Evolutionary conservation across 2,888 invertebrate genomes (phyloP), one percentile per base, ranked within the genome.

Genomic region (Elegia similella): DNA sequence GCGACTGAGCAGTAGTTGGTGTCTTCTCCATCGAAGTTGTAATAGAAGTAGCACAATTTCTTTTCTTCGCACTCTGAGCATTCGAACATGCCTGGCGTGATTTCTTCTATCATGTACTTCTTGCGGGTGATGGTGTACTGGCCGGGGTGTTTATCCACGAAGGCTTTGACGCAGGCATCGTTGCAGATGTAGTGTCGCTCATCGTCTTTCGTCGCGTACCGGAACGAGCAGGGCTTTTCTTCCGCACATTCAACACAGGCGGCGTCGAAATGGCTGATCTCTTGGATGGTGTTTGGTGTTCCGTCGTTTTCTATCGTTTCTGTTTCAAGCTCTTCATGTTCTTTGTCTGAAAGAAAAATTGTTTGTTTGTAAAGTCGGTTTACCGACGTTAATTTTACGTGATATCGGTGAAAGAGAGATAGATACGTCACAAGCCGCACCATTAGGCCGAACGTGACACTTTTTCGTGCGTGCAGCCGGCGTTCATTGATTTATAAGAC

Each of bases 1-100:
- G 78, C 76, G 32, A 92, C 75, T 52, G 94, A 94, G 56, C 94
- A 83, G 67, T 92, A 93, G 59, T 91, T 84, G 0, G 84, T 90
- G 57, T 90, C 86, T 57, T 86, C 86, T 0, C 85, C 90, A 43
- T 86, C 91, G 59, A 75, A 88, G 58, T 90, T 85, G 62, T 88
- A 88, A 66, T 86, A 88, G 64, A 91, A 91, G 59, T 84, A 91
- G 65, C 92, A 91, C 0, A 55, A 64, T 75, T 91, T 90, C 55
- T 68, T 75, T 65, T 88, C 88, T 65, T 88, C 88, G 62, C 92
- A 92, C 63, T 92, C 90, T 0, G 80, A 92, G 75, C 76, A 90
- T 32, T 66, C 80, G 61, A 82, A 58, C 0, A 60, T 30, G 63
- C 73, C 75, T 0, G 87, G 84, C 15, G 58, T 0, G 38, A 87